Evolutionary conservation across 2,113 vertebrate genomes (phyloP).

Genomic region (Cyanocitta stelleri): DNA sequence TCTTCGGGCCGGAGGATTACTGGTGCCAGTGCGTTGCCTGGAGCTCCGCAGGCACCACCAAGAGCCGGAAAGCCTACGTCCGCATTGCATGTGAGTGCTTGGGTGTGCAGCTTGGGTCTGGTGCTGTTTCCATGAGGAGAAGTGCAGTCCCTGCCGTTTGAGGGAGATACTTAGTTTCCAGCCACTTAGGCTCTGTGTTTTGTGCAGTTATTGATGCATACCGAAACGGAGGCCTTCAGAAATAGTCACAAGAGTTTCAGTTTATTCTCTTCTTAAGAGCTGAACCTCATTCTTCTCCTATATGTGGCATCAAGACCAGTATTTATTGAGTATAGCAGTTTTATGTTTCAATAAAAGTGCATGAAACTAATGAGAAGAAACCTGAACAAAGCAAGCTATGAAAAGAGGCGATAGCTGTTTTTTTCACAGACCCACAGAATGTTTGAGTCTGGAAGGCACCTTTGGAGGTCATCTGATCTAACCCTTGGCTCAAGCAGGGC

Average conservation of each 20-base stretch:
- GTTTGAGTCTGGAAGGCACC: not conserved
- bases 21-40: constrained; percentile 98
- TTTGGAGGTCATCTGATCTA: not conserved
- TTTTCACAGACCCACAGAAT: not conserved
- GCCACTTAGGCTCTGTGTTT: not conserved
- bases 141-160: accelerated
- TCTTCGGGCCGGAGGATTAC: constrained; percentile 91
- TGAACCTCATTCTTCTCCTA: not conserved
- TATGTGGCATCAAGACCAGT: accelerated
- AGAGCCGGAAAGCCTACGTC: constrained; percentile 92
- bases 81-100: constrained; percentile 90
- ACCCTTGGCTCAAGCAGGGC: not conserved
- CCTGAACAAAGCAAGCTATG: not conserved
- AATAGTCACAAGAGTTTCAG: not conserved
- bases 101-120: accelerated
- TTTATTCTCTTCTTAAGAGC: not conserved
- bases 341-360: not conserved
- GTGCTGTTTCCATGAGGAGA: too few relatives aligned
- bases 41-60: constrained; percentile 94
- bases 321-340: not conserved
- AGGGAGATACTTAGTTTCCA: not conserved
- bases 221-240: not conserved
- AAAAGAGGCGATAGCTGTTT: not conserved
- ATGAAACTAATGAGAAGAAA: not conserved
- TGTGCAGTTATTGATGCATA: not conserved